Evolutionary conservation across 2,113 vertebrate genomes (phyloP).

Genomic region (Xerus inauris): DNA sequence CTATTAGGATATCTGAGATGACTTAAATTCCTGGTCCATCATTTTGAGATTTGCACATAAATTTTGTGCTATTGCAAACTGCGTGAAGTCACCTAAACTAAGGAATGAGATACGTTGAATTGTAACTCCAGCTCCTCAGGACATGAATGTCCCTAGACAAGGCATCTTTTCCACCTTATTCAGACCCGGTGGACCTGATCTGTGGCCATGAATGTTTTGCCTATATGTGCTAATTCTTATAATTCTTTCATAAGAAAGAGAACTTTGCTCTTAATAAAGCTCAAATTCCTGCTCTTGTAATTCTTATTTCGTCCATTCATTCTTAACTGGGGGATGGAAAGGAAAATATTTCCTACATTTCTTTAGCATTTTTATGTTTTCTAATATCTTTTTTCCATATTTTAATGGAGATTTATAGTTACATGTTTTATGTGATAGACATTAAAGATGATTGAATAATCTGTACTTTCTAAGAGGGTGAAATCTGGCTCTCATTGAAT

Average conservation of each 20-base stretch:
- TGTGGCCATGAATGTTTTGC: not conserved
- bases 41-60: not conserved
- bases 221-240: too few relatives aligned
- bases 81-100: rapidly evolving
- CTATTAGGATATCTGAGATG: not conserved
- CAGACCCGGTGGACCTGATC: not conserved
- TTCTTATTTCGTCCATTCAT: too few relatives aligned
- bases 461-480: not conserved
- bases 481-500: not conserved
- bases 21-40: not conserved
- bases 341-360: not conserved
- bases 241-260: too few relatives aligned
- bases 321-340: not conserved
- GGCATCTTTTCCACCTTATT: not conserved
- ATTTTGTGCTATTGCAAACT: not conserved
- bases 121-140: not conserved
- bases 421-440: not conserved
- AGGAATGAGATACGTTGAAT: not conserved
- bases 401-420: too few relatives aligned
- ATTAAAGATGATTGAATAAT: not conserved
- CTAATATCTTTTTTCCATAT: not conserved
- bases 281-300: too few relatives aligned
- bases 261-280: too few relatives aligned
- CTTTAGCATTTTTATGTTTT: not conserved
- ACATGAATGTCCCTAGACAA: rapidly evolving